Conservation (phyloP, 2,113 vertebrate genomes). For the Tringa solitaria region DNA sequence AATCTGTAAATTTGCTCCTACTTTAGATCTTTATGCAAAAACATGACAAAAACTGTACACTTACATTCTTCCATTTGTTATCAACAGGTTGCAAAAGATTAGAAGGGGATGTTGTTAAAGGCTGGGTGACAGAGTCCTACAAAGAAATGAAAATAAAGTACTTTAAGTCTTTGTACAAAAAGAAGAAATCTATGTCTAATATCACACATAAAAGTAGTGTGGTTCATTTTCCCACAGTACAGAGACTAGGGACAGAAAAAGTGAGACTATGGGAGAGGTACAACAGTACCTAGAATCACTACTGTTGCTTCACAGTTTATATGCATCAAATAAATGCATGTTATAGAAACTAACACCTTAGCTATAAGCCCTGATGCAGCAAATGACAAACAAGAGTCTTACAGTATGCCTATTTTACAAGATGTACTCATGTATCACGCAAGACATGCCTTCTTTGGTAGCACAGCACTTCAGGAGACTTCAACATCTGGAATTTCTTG, state of each 20-base stretch:
- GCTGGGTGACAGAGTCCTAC: slow-evolving; percentile 38
- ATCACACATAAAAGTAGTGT: neutral
- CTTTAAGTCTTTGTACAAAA: neutral
- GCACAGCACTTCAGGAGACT: neutral
- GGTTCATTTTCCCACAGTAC: neutral
- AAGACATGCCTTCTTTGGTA: neutral
- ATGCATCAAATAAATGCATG: neutral
- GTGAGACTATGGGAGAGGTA: neutral
- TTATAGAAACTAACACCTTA: neutral
- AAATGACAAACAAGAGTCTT: neutral
- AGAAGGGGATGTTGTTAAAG: slow-evolving; percentile 8
- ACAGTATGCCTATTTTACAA: neutral
- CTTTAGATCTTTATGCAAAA: neutral
- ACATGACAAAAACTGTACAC: neutral
- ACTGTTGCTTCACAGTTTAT: neutral
- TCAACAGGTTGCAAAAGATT: slow-evolving; percentile 63
- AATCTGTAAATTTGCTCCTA: neutral
- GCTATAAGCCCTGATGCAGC: neutral
- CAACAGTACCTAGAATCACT: neutral
- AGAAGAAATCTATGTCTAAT: neutral
- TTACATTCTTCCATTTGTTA: slow-evolving; percentile 62
- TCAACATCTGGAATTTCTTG: neutral
- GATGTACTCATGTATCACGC: neutral
- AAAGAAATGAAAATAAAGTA: neutral
- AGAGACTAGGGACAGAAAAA: neutral